Evolutionary conservation across 2,888 invertebrate genomes (phyloP).

Genomic region (Tipula helvola): DNA sequence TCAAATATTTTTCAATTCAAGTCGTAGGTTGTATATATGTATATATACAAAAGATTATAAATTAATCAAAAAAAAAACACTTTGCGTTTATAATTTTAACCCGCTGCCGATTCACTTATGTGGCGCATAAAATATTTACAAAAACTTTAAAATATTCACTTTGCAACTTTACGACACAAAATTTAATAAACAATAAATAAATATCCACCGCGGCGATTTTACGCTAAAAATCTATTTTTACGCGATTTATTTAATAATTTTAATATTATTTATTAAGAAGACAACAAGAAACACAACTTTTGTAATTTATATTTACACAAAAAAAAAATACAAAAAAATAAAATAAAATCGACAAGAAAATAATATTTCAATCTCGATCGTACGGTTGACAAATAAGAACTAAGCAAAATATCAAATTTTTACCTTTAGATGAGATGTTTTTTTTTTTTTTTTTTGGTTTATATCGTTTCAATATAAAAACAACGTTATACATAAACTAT

Average conservation of each 20-base stretch:
- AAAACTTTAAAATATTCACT: background rate
- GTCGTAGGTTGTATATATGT: too few species aligned
- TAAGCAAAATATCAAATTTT: conserved; percentile 8
- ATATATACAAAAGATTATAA: background rate
- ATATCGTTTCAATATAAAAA: background rate
- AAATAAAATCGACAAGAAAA: background rate
- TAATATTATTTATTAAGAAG: background rate
- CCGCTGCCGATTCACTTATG: background rate
- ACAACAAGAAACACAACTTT: background rate
- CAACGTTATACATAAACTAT: background rate
- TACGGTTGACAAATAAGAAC: conserved; percentile 9
- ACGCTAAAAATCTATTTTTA: background rate
- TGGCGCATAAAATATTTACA: background rate
- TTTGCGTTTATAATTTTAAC: background rate
- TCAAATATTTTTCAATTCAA: background rate
- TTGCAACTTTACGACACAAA: background rate
- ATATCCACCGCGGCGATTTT: background rate
- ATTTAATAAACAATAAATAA: too few species aligned
- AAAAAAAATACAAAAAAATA: background rate
- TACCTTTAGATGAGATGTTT: background rate
- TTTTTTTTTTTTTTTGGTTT: conserved; percentile 7
- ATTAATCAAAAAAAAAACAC: background rate
- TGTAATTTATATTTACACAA: background rate
- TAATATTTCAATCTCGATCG: background rate
- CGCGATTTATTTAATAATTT: background rate